Percentiles rank a stretch among this genome's conserved stretches.
These are phyloP conservation scores for Synodontis membranacea DNA, from an alignment of 2,113 vertebrate genomes.

Conservation along the genomic window DNA sequence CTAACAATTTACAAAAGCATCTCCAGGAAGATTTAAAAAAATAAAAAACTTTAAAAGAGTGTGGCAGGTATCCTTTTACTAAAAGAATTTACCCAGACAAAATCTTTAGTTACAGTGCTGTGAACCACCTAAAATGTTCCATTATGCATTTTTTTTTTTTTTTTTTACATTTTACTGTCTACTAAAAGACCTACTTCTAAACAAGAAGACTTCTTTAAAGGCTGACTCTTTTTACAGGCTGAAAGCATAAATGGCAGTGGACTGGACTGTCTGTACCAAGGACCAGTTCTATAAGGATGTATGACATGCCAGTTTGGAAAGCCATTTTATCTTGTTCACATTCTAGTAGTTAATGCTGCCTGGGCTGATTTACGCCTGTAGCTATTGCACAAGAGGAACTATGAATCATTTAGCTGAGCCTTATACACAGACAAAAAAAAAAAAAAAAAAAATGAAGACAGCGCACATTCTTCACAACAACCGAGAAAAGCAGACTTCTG, in stretches of 20 bases:
- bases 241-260: conserved; percentile 31
- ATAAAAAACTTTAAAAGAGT: too few species aligned
- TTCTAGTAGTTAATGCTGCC: conserved; percentile 65
- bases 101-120: neutral
- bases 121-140: neutral
- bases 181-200: neutral
- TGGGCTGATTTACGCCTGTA: conserved; percentile 64
- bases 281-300: conserved; percentile 67
- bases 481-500: conserved; percentile 41
- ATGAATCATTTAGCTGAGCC: conserved; percentile 62
- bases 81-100: neutral
- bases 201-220: neutral
- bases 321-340: conserved; percentile 66
- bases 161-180: neutral
- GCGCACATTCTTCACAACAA: conserved; percentile 38
- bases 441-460: conserved; percentile 18
- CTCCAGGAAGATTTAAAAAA: too few species aligned
- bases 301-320: conserved; percentile 67
- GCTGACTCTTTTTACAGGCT: conserved; percentile 14
- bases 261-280: conserved; percentile 44
- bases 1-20: too few species aligned
- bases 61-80: too few species aligned
- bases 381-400: conserved; percentile 59
- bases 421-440: neutral
- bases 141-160: neutral